phyloP scores from a whole-genome alignment of 2,888 invertebrate species.

The Hypercompe scribonia region DNA sequence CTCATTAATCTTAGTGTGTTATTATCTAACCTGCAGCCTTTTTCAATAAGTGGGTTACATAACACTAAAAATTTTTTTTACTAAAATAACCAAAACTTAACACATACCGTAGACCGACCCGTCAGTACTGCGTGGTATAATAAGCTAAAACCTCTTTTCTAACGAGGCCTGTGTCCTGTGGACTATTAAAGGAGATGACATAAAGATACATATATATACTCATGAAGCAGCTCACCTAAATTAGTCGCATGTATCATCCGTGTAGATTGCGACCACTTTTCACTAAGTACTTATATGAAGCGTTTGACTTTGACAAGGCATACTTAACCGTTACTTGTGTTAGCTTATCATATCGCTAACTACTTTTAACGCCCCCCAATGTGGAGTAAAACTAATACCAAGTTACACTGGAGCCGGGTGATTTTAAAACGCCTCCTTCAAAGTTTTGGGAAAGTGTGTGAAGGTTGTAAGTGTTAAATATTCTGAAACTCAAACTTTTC shows the following conservation, averaged over 20 bases:
- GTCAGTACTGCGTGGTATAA: no score
- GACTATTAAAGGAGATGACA: no score
- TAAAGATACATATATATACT: no score
- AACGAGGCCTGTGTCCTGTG: no score
- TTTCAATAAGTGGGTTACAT: no score
- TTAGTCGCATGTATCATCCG: slow-evolving; percentile 48
- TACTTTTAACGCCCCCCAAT: slow-evolving; percentile 72
- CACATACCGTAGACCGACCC: no score
- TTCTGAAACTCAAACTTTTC: not conserved
- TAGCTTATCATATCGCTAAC: slow-evolving; percentile 67
- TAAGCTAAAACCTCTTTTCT: no score
- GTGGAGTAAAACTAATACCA: slow-evolving; percentile 47
- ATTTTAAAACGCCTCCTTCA: slow-evolving; percentile 22
- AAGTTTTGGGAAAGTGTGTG: not conserved
- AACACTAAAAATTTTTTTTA: no score
- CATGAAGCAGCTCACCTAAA: slow-evolving; percentile 43
- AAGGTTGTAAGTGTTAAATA: not conserved
- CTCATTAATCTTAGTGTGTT: no score
- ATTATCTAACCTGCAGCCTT: no score
- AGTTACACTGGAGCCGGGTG: slow-evolving; percentile 26
- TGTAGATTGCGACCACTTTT: slow-evolving; percentile 54
- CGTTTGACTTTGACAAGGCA: slow-evolving; percentile 80
- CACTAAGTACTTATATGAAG: slow-evolving; percentile 67
- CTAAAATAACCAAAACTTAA: no score
- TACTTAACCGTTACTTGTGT: slow-evolving; percentile 68